A percentile compares a stretch with the other conserved stretches of the same genome.
Conservation (phyloP, 2,797 vertebrate species). For the Okamejei kenojei region DNA sequence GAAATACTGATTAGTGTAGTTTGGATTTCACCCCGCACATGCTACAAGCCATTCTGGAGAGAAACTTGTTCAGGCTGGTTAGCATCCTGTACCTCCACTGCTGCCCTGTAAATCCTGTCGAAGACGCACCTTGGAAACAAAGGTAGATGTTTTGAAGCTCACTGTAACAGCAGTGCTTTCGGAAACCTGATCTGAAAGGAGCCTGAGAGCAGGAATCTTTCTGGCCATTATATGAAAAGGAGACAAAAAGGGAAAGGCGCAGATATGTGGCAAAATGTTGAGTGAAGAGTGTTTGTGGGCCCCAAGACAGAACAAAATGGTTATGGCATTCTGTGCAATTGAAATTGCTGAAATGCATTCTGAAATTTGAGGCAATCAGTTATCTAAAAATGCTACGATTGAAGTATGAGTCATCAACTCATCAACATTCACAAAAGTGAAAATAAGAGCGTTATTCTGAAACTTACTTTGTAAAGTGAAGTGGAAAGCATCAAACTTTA, state of each 20-base stretch:
- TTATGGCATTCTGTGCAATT: background rate
- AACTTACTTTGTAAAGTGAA: slow-evolving; percentile 33
- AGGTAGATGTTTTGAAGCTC: background rate
- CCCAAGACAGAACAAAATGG: background rate
- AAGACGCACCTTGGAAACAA: background rate
- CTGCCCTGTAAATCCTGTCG: background rate
- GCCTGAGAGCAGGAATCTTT: slow-evolving; percentile 23
- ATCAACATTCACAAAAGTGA: background rate
- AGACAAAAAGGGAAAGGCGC: background rate
- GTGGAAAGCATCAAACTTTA: background rate
- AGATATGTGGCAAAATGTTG: background rate
- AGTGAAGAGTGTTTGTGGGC: background rate
- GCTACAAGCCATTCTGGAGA: background rate
- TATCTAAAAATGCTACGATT: background rate
- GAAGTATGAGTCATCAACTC: background rate
- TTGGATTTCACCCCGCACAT: background rate
- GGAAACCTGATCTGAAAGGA: slow-evolving; percentile 27
- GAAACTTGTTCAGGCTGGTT: slow-evolving; percentile 25
- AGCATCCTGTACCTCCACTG: background rate
- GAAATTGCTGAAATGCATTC: background rate
- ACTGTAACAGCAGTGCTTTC: slow-evolving; percentile 6
- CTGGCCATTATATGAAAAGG: background rate
- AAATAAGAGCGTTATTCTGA: background rate
- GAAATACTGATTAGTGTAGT: background rate
- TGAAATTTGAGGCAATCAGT: slow-evolving; percentile 34